Conservation (phyloP, 1,140 invertebrate genomes). For the Tyrophagus putrescentiae region DNA sequence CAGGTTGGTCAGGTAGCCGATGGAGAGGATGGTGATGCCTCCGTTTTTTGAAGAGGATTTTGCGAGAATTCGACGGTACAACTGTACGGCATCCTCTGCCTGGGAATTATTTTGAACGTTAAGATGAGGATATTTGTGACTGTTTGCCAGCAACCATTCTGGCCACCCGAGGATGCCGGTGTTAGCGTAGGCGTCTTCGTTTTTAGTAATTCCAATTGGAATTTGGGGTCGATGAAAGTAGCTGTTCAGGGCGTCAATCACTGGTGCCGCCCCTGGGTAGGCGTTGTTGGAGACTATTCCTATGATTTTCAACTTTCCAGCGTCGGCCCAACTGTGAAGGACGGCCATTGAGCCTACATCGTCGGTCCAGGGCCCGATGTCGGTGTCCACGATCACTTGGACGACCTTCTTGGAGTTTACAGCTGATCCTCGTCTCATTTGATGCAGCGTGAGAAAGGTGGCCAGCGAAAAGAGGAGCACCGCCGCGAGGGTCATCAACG, state of each 20-base stretch:
- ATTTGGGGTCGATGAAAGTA: neutral
- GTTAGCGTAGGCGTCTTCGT: neutral
- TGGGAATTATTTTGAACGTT: neutral
- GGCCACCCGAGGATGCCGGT: neutral
- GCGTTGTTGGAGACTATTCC: neutral
- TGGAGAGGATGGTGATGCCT: neutral
- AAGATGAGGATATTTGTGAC: conserved; percentile 12
- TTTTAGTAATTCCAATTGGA: conserved; percentile 14
- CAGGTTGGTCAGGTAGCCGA: conserved; percentile 2
- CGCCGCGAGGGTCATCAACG: too few species aligned
- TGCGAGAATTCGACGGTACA: neutral
- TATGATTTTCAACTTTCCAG: neutral
- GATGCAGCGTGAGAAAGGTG: too few species aligned
- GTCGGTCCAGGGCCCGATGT: neutral
- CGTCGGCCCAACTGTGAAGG: neutral
- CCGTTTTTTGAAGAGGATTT: neutral
- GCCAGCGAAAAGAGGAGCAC: too few species aligned
- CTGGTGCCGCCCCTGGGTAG: conserved; percentile 1
- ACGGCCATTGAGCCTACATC: neutral
- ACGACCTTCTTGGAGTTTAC: too few species aligned
- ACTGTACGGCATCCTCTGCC: neutral
- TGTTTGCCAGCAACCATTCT: neutral
- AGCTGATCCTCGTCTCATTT: too few species aligned
- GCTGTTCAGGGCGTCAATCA: neutral
- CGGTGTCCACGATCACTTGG: conserved; percentile 9